Percentiles rank a stretch among this genome's conserved stretches.
Evolutionary conservation across 1,140 invertebrate genomes (phyloP).

Genomic region (Pseudomyrmex sp.): DNA sequence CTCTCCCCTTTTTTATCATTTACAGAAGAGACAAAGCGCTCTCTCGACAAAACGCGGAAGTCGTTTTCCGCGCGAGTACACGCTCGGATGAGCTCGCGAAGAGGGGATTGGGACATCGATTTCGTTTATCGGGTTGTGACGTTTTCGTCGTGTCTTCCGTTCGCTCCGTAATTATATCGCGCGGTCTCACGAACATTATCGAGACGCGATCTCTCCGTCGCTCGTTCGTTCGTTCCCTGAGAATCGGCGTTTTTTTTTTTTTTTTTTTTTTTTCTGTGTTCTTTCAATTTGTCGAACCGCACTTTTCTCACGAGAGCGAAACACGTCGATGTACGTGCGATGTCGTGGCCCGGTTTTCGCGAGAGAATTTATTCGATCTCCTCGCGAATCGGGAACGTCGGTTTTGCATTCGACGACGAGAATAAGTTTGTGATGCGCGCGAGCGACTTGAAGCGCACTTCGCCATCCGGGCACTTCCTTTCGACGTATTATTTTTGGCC

Average conservation of each 20-base stretch:
- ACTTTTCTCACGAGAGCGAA: background rate
- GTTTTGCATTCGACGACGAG: conserved; percentile 37
- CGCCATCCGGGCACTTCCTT: conserved; percentile 51
- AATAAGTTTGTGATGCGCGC: conserved; percentile 52
- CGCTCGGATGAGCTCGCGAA: background rate
- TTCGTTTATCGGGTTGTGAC: background rate
- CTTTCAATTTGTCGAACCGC: conserved; percentile 34
- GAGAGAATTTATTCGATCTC: background rate
- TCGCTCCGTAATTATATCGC: conserved; percentile 8
- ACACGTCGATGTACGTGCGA: background rate
- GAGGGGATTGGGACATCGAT: background rate
- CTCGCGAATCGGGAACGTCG: conserved; percentile 6
- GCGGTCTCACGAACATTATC: conserved; percentile 26
- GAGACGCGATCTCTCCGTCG: background rate
- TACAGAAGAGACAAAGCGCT: background rate
- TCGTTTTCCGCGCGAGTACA: background rate
- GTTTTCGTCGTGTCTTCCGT: conserved; percentile 19
- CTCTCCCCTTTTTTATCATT: no score
- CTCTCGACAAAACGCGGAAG: conserved; percentile 19
- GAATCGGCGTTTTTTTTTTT: conserved; percentile 25
- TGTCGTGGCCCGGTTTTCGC: conserved; percentile 1
- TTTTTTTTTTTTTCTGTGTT: conserved; percentile 13
- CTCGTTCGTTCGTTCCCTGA: background rate
- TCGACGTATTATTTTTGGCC: conserved; percentile 59
- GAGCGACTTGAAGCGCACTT: conserved; percentile 26